Evolutionary conservation across 2,797 vertebrate genomes (phyloP).

Genomic region (Peromyscus aztecus): DNA sequence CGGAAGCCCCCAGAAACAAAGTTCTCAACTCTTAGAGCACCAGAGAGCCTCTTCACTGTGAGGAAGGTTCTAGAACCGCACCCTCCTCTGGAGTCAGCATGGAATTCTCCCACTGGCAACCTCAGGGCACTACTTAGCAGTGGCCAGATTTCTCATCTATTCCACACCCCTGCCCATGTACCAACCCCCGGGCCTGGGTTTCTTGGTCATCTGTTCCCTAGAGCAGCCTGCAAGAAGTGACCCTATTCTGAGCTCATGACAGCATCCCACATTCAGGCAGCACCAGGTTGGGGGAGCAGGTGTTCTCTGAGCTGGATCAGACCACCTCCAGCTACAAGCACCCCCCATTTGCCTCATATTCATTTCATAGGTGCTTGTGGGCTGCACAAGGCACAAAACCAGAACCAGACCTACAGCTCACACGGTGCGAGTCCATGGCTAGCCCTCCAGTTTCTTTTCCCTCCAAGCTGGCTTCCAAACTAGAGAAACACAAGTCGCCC

Average conservation of each 20-base stretch:
- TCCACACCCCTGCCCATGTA: background rate
- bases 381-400: conserved; percentile 66
- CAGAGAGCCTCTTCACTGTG: background rate
- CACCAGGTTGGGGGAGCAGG: background rate
- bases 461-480: conserved; percentile 81
- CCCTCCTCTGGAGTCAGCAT: background rate
- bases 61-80: background rate
- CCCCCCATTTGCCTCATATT: background rate
- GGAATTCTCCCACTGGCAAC: background rate
- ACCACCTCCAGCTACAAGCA: conserved; percentile 19
- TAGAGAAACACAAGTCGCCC: conserved; percentile 87
- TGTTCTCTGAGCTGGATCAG: background rate
- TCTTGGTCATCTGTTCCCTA: background rate
- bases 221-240: conserved; percentile 64
- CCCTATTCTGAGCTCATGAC: conserved; percentile 63
- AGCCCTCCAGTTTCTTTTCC: conserved; percentile 81
- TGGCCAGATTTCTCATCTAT: background rate
- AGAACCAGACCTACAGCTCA: conserved; percentile 79
- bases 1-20: background rate
- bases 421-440: conserved; percentile 76
- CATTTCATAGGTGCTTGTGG: background rate
- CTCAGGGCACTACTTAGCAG: background rate
- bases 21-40: background rate
- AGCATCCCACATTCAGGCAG: conserved; percentile 67
- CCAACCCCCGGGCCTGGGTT: background rate